phyloP scores from a whole-genome alignment of 2,113 vertebrate species.

The Fulmarus glacialis region DNA sequence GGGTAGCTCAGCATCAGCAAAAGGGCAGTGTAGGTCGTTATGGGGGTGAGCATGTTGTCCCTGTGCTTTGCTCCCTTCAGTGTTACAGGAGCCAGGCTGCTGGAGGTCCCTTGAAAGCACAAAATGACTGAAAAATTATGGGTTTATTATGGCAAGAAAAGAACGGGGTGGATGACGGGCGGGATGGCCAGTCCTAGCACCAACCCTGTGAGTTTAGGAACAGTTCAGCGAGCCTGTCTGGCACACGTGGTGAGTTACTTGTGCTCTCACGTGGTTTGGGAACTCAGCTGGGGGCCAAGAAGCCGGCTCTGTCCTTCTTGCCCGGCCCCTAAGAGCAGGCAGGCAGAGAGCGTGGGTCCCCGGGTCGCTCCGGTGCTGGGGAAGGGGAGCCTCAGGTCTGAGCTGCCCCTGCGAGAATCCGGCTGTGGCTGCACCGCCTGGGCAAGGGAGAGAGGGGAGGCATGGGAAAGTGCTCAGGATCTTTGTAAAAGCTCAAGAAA shows the following conservation, averaged over 20 bases:
- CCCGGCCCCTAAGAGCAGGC: not conserved
- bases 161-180: not conserved
- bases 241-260: rapidly evolving
- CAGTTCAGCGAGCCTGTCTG: not conserved
- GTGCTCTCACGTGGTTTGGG: not conserved
- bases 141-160: not conserved
- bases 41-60: not conserved
- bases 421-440: not conserved
- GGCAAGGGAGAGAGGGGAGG: not conserved
- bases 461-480: not conserved
- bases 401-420: rapidly evolving
- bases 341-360: not conserved
- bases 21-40: not conserved
- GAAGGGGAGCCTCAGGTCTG: not conserved
- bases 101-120: not conserved
- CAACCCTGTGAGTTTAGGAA: rapidly evolving
- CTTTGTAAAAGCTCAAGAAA: not conserved
- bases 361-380: rapidly evolving
- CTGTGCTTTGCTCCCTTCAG: not conserved
- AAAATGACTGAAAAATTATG: not conserved
- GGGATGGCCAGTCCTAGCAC: not conserved
- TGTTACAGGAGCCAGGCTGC: not conserved
- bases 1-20: not conserved
- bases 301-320: not conserved
- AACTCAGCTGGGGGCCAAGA: rapidly evolving